These are phyloP conservation scores for Paraescarpia echinospica DNA, from an alignment of 1,140 invertebrate species.

Conservation along the genomic window DNA sequence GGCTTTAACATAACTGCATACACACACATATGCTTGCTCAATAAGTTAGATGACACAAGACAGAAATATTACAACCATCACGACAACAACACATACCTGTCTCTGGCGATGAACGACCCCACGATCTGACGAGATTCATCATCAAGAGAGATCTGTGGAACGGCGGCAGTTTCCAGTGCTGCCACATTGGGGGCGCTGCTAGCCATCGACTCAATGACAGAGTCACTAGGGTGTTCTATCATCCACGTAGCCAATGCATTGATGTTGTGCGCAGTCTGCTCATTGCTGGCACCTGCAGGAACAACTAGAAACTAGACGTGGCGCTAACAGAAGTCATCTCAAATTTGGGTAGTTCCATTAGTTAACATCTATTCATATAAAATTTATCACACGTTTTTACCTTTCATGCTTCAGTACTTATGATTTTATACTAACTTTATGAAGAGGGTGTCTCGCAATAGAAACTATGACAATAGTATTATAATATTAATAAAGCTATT, in stretches of 20 bases:
- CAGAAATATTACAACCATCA: no score
- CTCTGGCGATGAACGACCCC: background rate
- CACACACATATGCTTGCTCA: no score
- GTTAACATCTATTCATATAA: background rate
- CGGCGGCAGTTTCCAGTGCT: background rate
- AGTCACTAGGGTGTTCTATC: conserved; percentile 64
- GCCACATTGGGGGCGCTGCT: conserved; percentile 14
- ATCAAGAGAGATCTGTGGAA: background rate
- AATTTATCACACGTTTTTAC: background rate
- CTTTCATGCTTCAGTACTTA: no score
- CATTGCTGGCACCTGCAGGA: conserved; percentile 33
- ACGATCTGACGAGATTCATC: background rate
- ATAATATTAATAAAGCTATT: no score
- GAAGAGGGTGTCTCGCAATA: no score
- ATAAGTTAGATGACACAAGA: no score
- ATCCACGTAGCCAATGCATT: conserved; percentile 71
- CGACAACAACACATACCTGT: background rate
- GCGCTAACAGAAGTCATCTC: conserved; percentile 1
- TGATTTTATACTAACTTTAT: no score
- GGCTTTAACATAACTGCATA: no score
- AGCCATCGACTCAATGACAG: background rate
- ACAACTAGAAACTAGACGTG: background rate
- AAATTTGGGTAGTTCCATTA: background rate
- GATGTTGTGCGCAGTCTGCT: conserved; percentile 63
- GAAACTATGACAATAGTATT: no score